A percentile compares a stretch with the other conserved stretches of the same genome.
These are phyloP conservation scores for Macropis europaea DNA, from an alignment of 2,888 invertebrate species.

Conservation along the genomic window DNA sequence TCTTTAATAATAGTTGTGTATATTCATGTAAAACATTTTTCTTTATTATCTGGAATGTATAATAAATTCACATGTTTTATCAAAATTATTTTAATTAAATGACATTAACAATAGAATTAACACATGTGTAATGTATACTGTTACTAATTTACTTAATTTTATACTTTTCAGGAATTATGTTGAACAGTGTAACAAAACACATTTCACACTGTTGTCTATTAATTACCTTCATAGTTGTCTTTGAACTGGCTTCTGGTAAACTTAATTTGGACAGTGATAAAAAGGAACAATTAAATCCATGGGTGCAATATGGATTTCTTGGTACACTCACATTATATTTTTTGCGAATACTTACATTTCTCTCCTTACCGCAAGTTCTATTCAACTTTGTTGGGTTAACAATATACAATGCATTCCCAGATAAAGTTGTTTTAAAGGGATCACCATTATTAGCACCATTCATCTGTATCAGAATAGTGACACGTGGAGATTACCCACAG, in stretches of 20 bases:
- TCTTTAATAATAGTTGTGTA: too few relatives aligned
- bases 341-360: slow-evolving; percentile 89
- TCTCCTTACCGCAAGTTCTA: slow-evolving; percentile 93
- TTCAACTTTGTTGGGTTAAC: slow-evolving; percentile 93
- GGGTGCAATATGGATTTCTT: slow-evolving; percentile 89
- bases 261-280: slow-evolving; percentile 78
- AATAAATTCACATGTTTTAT: too few relatives aligned
- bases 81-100: background rate
- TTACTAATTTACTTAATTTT: slow-evolving; percentile 3
- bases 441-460: slow-evolving; percentile 96
- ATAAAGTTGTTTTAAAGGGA: slow-evolving; percentile 92
- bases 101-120: background rate
- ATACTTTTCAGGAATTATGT: slow-evolving; percentile 72
- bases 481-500: slow-evolving; percentile 95
- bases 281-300: slow-evolving; percentile 85
- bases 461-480: slow-evolving; percentile 96
- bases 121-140: background rate
- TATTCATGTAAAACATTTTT: too few relatives aligned
- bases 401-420: slow-evolving; percentile 96
- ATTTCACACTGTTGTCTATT: slow-evolving; percentile 89
- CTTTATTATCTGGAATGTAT: too few relatives aligned
- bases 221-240: slow-evolving; percentile 86
- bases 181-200: slow-evolving; percentile 88
- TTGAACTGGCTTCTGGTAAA: slow-evolving; percentile 82
- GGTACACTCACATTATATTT: slow-evolving; percentile 88